Base-by-base conservation (phyloP, 2,888 invertebrate genomes). In the Noctua pronuba region DNA sequence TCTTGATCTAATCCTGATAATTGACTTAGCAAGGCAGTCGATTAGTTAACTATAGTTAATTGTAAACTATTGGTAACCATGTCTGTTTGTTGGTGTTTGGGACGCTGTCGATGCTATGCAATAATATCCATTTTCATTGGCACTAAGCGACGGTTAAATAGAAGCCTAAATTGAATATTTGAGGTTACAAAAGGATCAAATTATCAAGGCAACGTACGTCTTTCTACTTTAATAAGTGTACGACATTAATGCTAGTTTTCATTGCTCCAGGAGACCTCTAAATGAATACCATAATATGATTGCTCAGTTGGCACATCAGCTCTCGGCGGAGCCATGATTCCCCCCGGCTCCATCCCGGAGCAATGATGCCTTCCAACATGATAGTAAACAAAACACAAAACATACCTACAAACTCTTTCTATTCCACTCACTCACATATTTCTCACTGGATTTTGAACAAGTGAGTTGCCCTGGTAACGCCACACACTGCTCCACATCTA, bases 401-500 rank as follows among this genome's bases (percentile, higher is more conserved):
- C n/a, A n/a, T n/a, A n/a, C n/a, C n/a, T 49, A 21, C 52, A 52
- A 52, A 52, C 24, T 24, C 18, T 0, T 8, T 44, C 11, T 11
- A 13, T 13, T n/a, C 21, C n/a, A 55, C 35, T 69, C 79, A 69
- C 52, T 70, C 10, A 62, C 28, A 55, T 49, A 49, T 13, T 46
- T 46, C 18, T n/a, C 28, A 84, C 28, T 67, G 11, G 52, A 28
- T 62, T 66, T 31, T 65, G 31, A 41, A 18, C 21, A 41, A 75
- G 72, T 73, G 88, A 87, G 80, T 82, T 76, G 11, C 38, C 16
- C 0, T 81, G 68, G 88, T 88, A 82, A 18, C 44, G 28, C 46
- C 67, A 49, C 83, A 80, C 77, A 83, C 64, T 82, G 84, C 35
- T 84, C 83, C 84, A 87, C 90, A 89, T 90, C 88, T 86, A 83